Percentiles rank a stretch among this genome's conserved stretches.
These are phyloP conservation scores for Falco concolor DNA, from an alignment of 2,797 vertebrate genomes.

Conservation along the genomic window DNA sequence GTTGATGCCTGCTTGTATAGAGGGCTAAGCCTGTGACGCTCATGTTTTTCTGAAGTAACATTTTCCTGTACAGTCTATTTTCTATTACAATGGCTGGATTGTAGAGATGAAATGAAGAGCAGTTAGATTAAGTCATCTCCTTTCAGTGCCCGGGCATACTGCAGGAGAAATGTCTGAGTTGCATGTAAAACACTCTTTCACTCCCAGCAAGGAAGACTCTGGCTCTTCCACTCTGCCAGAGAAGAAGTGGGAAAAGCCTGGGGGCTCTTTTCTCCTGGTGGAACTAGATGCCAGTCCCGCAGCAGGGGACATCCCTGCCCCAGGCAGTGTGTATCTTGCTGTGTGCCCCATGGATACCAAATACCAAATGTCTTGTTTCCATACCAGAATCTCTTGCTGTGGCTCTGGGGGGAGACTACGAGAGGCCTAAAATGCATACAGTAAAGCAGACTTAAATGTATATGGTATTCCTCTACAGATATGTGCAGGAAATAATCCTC, in stretches of 20 bases:
- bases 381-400: background rate
- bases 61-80: background rate
- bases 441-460: background rate
- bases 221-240: background rate
- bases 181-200: background rate
- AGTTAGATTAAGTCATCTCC: background rate
- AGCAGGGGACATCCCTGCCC: background rate
- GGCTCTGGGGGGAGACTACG: background rate
- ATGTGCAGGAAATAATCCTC: background rate
- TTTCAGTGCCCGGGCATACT: background rate
- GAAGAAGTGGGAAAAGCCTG: background rate
- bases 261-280: background rate
- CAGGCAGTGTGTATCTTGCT: background rate
- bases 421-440: background rate
- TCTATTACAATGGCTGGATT: slow-evolving; percentile 2
- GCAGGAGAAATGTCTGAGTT: background rate
- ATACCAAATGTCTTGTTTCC: background rate
- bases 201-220: background rate
- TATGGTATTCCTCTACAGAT: background rate
- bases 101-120: slow-evolving; percentile 1
- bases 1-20: background rate
- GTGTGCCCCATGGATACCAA: background rate
- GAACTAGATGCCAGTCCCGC: background rate
- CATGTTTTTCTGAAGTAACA: background rate
- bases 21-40: background rate